phyloP scores from a whole-genome alignment of 2,797 vertebrate species.

The Galaxias olidus region DNA sequence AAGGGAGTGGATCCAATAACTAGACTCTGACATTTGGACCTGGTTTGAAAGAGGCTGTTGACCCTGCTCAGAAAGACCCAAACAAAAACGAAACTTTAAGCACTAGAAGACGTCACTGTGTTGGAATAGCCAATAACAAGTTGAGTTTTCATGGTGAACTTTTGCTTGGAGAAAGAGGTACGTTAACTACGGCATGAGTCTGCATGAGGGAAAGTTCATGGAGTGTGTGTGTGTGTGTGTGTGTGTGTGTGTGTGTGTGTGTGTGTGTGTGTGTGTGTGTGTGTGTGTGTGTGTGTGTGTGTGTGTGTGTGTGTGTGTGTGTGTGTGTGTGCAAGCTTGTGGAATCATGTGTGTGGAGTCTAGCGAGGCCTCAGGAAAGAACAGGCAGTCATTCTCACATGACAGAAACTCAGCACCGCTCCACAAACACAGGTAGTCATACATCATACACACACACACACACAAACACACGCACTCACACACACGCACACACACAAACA shows the following conservation, averaged over 20 bases:
- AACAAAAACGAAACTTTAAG: no score
- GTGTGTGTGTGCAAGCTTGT: not conserved
- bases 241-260: constrained; percentile 1
- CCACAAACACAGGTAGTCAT: not conserved
- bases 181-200: no score
- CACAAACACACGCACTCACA: constrained; percentile 1
- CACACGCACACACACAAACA: not conserved
- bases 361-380: not conserved
- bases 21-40: no score
- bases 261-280: constrained; percentile 4
- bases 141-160: no score
- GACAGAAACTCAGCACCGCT: not conserved
- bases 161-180: no score
- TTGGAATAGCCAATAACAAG: no score
- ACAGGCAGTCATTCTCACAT: not conserved
- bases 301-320: not conserved
- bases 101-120: no score
- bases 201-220: not conserved
- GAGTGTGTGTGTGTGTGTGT: not conserved
- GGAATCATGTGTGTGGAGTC: not conserved
- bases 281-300: not conserved
- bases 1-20: no score
- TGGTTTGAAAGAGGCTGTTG: no score
- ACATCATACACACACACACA: constrained; percentile 20
- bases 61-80: no score